A percentile compares a stretch with the other conserved stretches of the same genome.
Conservation (phyloP, 35 echinoderm and acorn worm genomes). For the Acanthaster planci region DNA sequence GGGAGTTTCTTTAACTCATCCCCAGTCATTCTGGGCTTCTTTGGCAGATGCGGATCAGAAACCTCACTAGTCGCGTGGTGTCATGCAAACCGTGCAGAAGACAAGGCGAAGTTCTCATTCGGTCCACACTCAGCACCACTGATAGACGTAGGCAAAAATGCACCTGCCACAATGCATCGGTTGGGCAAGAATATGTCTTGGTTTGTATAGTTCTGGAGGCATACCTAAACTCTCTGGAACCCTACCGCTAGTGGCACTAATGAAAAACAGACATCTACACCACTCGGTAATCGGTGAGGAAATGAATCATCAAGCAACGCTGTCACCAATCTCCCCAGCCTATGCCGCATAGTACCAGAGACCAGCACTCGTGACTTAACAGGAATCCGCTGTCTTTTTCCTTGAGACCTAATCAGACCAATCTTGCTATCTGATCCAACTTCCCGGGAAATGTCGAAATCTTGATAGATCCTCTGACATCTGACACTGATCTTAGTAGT, state of each 20-base stretch:
- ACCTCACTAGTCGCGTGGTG: not conserved
- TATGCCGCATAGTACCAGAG: not conserved
- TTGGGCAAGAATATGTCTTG: not conserved
- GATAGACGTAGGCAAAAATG: not conserved
- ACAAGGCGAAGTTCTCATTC: not conserved
- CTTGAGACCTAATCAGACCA: not conserved
- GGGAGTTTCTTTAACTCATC: slow-evolving; percentile 33
- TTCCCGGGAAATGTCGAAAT: not conserved
- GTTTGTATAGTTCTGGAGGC: not conserved
- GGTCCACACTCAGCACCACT: not conserved
- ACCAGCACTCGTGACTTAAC: not conserved
- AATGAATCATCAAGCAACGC: not conserved
- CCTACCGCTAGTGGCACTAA: not conserved
- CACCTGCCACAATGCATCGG: not conserved
- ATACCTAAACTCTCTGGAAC: not conserved
- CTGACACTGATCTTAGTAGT: slow-evolving; percentile 1
- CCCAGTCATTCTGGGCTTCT: not conserved
- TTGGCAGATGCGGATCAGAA: not conserved
- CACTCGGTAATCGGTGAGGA: not conserved
- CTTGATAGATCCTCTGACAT: slow-evolving; percentile 32
- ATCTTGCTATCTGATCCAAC: not conserved
- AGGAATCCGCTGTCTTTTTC: not conserved
- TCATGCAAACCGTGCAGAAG: not conserved
- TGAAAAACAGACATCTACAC: not conserved
- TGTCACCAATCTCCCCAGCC: not conserved